These are phyloP conservation scores for Erebia ligea DNA, from an alignment of 2,888 invertebrate species.

Conservation along the genomic window DNA sequence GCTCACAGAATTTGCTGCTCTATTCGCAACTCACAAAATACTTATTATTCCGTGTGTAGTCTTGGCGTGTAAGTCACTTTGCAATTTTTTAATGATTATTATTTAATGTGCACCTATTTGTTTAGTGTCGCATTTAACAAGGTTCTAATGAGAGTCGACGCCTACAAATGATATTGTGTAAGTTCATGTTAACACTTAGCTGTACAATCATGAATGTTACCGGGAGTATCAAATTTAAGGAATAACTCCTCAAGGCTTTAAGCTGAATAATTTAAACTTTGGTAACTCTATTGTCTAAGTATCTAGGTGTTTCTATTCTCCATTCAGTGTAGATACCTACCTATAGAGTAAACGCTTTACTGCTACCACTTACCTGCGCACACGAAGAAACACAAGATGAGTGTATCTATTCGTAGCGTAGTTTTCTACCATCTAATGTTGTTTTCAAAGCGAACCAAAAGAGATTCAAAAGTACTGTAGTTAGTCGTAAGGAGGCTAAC, in stretches of 20 bases:
- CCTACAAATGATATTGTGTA: constrained; percentile 62
- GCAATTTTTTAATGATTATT: constrained; percentile 62
- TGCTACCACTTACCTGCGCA: not conserved
- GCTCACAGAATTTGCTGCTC: constrained; percentile 47
- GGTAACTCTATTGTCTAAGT: not conserved
- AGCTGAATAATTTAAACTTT: constrained; percentile 1
- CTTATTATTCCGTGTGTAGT: constrained; percentile 35
- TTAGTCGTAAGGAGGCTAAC: constrained; percentile 49
- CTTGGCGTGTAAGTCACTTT: constrained; percentile 55
- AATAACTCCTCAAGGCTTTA: not conserved
- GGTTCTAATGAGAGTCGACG: constrained; percentile 78
- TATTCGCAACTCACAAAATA: constrained; percentile 45
- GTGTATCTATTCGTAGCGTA: not conserved
- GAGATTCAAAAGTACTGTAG: constrained; percentile 44
- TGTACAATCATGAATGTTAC: constrained; percentile 12
- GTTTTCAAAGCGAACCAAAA: constrained; percentile 13
- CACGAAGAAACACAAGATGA: not conserved
- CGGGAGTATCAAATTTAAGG: constrained; percentile 18
- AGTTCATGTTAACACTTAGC: constrained; percentile 25
- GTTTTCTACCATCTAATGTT: not conserved
- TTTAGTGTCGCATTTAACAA: constrained; percentile 78
- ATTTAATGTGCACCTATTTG: constrained; percentile 81
- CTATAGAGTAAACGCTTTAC: not conserved
- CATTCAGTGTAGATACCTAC: not conserved
- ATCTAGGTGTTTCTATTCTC: not conserved